Percentiles rank a stretch among this genome's conserved stretches.
These are phyloP conservation scores for Samia ricini DNA, from an alignment of 1,140 invertebrate genomes.

Conservation along the genomic window DNA sequence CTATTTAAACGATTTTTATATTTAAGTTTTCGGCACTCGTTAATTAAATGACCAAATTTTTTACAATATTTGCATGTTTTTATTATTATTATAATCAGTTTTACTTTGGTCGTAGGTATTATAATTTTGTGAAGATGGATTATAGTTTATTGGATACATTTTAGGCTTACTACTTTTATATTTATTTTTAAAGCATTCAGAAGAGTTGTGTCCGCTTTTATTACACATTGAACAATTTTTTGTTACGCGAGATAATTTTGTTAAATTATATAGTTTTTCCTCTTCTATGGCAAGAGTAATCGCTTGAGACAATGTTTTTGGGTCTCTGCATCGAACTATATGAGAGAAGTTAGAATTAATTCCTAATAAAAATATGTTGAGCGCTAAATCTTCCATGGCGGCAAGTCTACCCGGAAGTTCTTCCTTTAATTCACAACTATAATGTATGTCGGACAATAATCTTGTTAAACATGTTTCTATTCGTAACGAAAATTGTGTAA, in stretches of 20 bases:
- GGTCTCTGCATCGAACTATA: conserved; percentile 31
- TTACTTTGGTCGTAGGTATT: background rate
- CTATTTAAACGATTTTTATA: conserved; percentile 14
- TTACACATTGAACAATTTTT: conserved; percentile 11
- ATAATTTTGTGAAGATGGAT: background rate
- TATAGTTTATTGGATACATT: conserved; percentile 1
- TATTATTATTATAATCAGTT: conserved; percentile 5
- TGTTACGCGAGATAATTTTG: background rate
- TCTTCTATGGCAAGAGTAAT: conserved; percentile 24
- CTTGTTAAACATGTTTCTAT: conserved; percentile 27
- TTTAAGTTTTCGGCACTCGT: conserved; percentile 25
- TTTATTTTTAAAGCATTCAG: conserved; percentile 15
- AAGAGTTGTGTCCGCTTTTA: conserved; percentile 12
- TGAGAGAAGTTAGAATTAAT: conserved; percentile 17
- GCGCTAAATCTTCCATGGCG: conserved; percentile 30
- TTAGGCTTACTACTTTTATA: background rate
- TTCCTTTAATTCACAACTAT: conserved; percentile 7
- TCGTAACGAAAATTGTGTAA: conserved; percentile 23
- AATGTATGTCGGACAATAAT: conserved; percentile 28
- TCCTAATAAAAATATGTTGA: conserved; percentile 32
- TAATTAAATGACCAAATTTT: conserved; percentile 23
- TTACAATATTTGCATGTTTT: conserved; percentile 25
- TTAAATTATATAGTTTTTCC: conserved; percentile 23
- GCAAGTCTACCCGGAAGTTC: conserved; percentile 32
- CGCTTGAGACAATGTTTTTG: conserved; percentile 17